Evolutionary conservation across 2,113 vertebrate species (phyloP).

Genomic region (Pelodiscus sinensis): DNA sequence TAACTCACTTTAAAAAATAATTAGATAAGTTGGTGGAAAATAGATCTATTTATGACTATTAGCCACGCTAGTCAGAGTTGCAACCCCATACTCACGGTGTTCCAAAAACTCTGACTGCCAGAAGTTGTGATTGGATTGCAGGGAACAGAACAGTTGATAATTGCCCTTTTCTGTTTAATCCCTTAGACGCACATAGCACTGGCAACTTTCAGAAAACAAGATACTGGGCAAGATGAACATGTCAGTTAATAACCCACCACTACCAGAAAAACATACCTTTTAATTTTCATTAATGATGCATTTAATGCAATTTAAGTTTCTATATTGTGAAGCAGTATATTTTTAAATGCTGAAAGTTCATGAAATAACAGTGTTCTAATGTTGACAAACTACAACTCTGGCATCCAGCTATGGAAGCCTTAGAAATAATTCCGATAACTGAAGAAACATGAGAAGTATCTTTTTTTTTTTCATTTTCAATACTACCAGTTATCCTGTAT

Average conservation of each 20-base stretch:
- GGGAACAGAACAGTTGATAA: too few species aligned
- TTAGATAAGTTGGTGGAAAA: neutral
- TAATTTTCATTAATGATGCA: neutral
- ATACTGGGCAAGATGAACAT: neutral
- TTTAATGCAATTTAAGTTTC: neutral
- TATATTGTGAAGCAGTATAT: neutral
- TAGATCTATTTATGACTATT: neutral
- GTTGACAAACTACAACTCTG: neutral
- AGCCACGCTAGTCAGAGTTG: neutral
- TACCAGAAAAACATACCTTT: neutral
- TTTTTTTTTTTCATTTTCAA: neutral
- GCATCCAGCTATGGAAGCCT: neutral
- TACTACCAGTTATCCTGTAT: neutral
- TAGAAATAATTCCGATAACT: neutral
- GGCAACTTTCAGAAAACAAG: neutral
- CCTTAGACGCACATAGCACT: neutral
- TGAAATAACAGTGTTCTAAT: neutral
- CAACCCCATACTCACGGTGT: neutral
- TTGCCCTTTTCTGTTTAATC: neutral
- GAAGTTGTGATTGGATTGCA: neutral
- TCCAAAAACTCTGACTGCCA: neutral
- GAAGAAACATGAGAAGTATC: neutral
- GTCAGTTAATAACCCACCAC: neutral
- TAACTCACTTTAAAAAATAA: neutral
- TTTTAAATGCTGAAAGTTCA: neutral